Evolutionary conservation across 2,797 vertebrate genomes (phyloP).

Genomic region (Siniperca undulata): DNA sequence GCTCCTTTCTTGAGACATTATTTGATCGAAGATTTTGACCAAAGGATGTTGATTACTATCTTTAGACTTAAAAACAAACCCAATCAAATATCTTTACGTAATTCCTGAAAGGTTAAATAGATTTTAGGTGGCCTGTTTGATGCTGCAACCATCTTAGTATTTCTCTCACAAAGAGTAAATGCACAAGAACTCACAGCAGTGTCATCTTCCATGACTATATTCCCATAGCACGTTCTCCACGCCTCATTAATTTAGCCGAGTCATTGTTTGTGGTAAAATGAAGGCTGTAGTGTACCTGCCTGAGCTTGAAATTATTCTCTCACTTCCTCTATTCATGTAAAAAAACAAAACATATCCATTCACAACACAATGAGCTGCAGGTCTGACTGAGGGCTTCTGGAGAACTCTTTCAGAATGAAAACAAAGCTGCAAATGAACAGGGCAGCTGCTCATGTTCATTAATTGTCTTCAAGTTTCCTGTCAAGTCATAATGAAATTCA

Average conservation of each 20-base stretch:
- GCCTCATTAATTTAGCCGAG: slow-evolving; percentile 35
- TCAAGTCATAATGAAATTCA: slow-evolving; percentile 10
- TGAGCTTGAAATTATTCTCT: slow-evolving; percentile 41
- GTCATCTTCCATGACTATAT: not conserved
- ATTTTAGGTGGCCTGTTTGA: not conserved
- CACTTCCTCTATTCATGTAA: slow-evolving; percentile 24
- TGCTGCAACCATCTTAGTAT: not conserved
- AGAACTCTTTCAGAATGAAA: not conserved
- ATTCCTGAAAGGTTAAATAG: not conserved
- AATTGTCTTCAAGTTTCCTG: not conserved
- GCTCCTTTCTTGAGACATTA: not conserved
- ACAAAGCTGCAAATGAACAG: slow-evolving; percentile 1
- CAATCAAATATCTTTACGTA: not conserved
- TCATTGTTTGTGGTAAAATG: slow-evolving; percentile 34
- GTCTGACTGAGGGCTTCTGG: slow-evolving; percentile 1
- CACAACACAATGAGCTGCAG: slow-evolving; percentile 1
- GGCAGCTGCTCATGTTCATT: slow-evolving; percentile 12
- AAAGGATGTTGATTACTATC: not conserved
- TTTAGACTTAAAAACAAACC: not conserved
- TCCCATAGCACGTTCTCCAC: not conserved
- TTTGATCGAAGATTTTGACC: not conserved
- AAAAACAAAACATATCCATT: slow-evolving; percentile 22
- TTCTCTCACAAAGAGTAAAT: not conserved
- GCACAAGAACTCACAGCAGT: not conserved
- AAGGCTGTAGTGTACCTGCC: slow-evolving; percentile 20